These are phyloP conservation scores for Stenopsyche tienmushanensis DNA, from an alignment of 1,140 invertebrate genomes.

Conservation along the genomic window DNA sequence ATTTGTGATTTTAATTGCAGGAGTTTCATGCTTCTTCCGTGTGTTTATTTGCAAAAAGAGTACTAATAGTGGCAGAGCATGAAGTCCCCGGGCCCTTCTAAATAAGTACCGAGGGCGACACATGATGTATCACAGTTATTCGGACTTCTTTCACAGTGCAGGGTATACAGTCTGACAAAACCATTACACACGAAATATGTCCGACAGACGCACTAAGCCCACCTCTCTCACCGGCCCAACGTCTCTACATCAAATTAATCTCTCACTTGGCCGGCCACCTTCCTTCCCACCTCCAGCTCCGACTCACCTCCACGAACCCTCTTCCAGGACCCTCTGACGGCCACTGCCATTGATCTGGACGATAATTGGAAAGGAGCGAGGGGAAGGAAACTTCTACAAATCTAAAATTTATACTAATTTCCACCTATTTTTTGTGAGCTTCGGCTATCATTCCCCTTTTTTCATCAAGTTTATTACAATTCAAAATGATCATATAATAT, in stretches of 20 bases:
- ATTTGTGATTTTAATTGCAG: background rate
- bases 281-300: background rate
- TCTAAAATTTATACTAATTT: background rate
- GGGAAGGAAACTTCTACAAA: background rate
- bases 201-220: constrained; percentile 34
- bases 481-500: too few relatives aligned
- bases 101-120: too few relatives aligned
- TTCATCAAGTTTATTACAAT: too few relatives aligned
- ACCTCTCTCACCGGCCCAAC: constrained; percentile 24
- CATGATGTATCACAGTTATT: constrained; percentile 14
- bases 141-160: background rate
- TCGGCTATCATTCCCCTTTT: too few relatives aligned
- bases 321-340: background rate
- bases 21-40: too few relatives aligned
- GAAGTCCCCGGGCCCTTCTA: too few relatives aligned
- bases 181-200: constrained; percentile 36
- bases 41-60: too few relatives aligned
- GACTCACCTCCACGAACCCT: background rate
- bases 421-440: too few relatives aligned
- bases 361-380: constrained; percentile 37
- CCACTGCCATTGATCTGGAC: constrained; percentile 31
- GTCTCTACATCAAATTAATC: constrained; percentile 40
- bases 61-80: too few relatives aligned
- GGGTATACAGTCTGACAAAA: constrained; percentile 23
- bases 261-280: constrained; percentile 23